Conservation (phyloP, 2,797 vertebrate species). For the Scleropages formosus region DNA sequence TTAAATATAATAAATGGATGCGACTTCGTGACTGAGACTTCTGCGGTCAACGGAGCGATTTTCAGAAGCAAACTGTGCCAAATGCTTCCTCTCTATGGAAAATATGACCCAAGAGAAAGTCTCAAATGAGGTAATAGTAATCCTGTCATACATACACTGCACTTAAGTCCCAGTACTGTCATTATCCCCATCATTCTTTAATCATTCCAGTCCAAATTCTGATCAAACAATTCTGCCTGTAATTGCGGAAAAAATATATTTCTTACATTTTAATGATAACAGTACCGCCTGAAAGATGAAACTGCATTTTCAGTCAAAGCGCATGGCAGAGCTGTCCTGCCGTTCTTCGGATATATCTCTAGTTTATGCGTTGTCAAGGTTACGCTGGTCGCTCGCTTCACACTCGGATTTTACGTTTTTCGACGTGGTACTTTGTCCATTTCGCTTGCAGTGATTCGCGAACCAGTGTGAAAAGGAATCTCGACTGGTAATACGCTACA, state of each 20-base stretch:
- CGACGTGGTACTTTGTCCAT: too few relatives aligned
- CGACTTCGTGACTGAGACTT: background rate
- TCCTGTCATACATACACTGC: background rate
- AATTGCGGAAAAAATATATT: background rate
- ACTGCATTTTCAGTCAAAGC: too few relatives aligned
- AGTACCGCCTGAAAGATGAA: slow-evolving; percentile 16
- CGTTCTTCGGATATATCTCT: too few relatives aligned
- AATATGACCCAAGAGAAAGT: background rate
- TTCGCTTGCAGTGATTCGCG: too few relatives aligned
- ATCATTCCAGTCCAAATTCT: slow-evolving; percentile 11
- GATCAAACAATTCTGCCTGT: background rate
- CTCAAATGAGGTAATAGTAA: background rate
- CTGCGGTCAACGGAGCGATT: slow-evolving; percentile 8
- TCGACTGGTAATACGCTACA: too few relatives aligned
- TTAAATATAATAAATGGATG: slow-evolving; percentile 22
- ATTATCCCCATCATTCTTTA: background rate
- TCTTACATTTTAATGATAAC: background rate
- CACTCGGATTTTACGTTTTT: too few relatives aligned
- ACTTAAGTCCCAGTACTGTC: background rate
- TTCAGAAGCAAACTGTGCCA: background rate
- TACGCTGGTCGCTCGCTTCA: too few relatives aligned
- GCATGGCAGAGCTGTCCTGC: too few relatives aligned
- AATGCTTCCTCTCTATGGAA: slow-evolving; percentile 8
- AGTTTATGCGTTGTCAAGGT: too few relatives aligned
- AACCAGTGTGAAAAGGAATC: too few relatives aligned